Conservation (phyloP, 2,888 invertebrate genomes). For the Andrena chrysosceles region DNA sequence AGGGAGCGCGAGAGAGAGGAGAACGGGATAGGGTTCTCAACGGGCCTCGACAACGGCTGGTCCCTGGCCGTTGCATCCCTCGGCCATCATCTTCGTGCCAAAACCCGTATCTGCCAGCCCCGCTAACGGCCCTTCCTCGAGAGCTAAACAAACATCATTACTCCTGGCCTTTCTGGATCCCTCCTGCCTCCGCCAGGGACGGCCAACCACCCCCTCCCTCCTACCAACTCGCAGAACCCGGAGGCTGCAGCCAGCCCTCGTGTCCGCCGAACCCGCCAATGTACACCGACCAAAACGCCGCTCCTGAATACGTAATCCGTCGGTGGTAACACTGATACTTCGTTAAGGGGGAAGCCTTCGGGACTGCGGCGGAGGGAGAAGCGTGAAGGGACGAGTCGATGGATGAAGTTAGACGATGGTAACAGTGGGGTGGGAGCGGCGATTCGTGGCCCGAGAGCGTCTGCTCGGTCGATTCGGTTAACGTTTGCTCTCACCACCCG, state of each 20-base stretch:
- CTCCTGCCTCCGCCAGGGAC: constrained; percentile 45
- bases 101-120: constrained; percentile 75
- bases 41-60: constrained; percentile 38
- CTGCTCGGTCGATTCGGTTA: constrained; percentile 61
- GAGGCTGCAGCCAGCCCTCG: constrained; percentile 55
- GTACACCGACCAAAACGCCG: constrained; percentile 71
- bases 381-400: constrained; percentile 28
- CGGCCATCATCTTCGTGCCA: constrained; percentile 74
- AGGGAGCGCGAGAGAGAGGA: constrained; percentile 23
- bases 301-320: constrained; percentile 76
- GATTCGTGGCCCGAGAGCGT: constrained; percentile 64
- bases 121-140: constrained; percentile 73
- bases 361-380: not conserved
- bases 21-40: constrained; percentile 49
- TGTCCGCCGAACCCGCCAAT: constrained; percentile 65
- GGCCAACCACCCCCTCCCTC: constrained; percentile 2
- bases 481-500: constrained; percentile 60
- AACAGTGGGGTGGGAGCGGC: constrained; percentile 28
- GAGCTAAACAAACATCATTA: constrained; percentile 83
- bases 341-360: constrained; percentile 64
- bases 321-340: constrained; percentile 75
- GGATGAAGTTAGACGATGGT: constrained; percentile 51
- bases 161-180: constrained; percentile 68
- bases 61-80: constrained; percentile 55
- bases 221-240: constrained; percentile 34